Percentiles rank a stretch among this genome's conserved stretches.
Evolutionary conservation across 2,113 vertebrate species (phyloP).

Genomic region (Athene cunicularia): DNA sequence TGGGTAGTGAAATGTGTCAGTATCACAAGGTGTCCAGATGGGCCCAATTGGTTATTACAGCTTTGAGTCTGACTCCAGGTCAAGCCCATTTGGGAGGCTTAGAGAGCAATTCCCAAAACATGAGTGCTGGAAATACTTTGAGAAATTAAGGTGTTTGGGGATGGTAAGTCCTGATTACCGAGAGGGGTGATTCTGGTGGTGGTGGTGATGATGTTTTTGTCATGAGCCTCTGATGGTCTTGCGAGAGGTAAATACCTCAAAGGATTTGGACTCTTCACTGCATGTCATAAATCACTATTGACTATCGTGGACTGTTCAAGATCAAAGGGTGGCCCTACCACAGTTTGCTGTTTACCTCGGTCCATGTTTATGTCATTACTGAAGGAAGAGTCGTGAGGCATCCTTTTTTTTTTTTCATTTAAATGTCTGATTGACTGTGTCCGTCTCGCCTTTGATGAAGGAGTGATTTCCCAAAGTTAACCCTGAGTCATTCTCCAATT

Average conservation of each 20-base stretch:
- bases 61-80: neutral
- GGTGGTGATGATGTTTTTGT: neutral
- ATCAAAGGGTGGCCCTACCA: neutral
- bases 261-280: neutral
- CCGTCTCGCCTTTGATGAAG: neutral
- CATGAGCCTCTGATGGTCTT: neutral
- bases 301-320: neutral
- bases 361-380: neutral
- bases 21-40: neutral
- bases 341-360: neutral
- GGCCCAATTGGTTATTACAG: neutral
- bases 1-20: neutral
- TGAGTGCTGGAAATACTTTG: neutral
- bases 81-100: fast-evolving
- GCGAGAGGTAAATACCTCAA: neutral
- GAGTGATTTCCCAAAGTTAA: neutral
- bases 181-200: neutral
- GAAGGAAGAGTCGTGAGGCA: neutral
- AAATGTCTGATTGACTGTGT: neutral
- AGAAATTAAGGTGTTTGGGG: neutral
- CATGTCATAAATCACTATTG: neutral
- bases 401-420: neutral
- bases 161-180: neutral
- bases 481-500: neutral
- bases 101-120: neutral